These are phyloP conservation scores for Julus scanicus DNA, from an alignment of 2,888 invertebrate species.

Conservation along the genomic window DNA sequence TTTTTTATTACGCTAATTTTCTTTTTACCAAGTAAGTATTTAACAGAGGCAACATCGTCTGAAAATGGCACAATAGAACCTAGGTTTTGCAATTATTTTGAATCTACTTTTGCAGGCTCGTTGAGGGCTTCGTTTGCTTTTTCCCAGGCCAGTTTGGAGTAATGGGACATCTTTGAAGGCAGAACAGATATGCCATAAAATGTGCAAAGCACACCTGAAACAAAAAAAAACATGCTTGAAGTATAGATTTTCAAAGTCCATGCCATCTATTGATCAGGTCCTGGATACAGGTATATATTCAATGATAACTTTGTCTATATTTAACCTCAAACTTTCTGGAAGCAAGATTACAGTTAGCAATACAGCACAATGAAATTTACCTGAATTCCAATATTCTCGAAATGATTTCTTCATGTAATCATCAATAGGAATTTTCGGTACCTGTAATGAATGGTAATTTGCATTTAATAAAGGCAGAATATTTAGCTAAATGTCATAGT, in stretches of 20 bases:
- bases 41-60: background rate
- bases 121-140: slow-evolving; percentile 40
- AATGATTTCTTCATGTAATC: slow-evolving; percentile 49
- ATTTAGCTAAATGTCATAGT: background rate
- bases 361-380: background rate
- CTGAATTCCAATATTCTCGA: slow-evolving; percentile 53
- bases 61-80: background rate
- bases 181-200: slow-evolving; percentile 53
- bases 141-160: slow-evolving; percentile 41
- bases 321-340: too few species aligned
- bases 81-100: background rate
- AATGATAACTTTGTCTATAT: background rate
- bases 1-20: background rate
- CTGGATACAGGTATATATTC: too few species aligned
- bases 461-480: too few species aligned
- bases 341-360: too few species aligned
- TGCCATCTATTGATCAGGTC: background rate
- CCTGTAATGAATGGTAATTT: background rate
- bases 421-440: slow-evolving; percentile 41
- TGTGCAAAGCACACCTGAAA: slow-evolving; percentile 52
- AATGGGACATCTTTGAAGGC: slow-evolving; percentile 38
- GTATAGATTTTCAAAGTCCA: background rate
- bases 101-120: slow-evolving; percentile 7
- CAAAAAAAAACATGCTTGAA: background rate
- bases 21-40: background rate